Evolutionary conservation across 2,113 vertebrate genomes (phyloP).

Genomic region (Salvelinus alpinus): DNA sequence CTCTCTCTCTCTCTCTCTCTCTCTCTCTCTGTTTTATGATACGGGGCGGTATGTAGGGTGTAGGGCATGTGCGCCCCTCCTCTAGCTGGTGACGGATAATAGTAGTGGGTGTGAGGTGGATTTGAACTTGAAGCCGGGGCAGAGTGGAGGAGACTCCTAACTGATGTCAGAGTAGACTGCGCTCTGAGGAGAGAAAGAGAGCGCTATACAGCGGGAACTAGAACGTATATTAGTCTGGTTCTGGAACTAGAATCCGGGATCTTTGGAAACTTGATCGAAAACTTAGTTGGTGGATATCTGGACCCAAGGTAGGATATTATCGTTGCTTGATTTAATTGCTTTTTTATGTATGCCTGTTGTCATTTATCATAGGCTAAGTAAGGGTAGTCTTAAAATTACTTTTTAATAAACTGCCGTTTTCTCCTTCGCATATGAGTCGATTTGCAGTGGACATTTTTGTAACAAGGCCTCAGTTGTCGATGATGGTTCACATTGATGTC

Average conservation of each 20-base stretch:
- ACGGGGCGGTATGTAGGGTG: conserved; percentile 31
- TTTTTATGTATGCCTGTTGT: not conserved
- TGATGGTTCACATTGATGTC: not conserved
- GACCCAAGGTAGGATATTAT: not conserved
- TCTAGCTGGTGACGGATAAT: conserved; percentile 67
- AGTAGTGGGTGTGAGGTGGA: conserved; percentile 84
- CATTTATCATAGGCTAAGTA: no score
- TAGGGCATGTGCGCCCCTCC: conserved; percentile 76
- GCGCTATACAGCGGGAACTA: conserved; percentile 6
- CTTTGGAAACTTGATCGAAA: not conserved
- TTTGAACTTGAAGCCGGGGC: conserved; percentile 88
- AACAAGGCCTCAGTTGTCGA: no score
- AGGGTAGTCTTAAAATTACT: no score
- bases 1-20: not conserved
- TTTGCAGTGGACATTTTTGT: no score
- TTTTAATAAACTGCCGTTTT: no score
- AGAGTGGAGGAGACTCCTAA: conserved; percentile 65
- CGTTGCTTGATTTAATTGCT: not conserved
- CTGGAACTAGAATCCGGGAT: not conserved
- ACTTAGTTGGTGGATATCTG: not conserved
- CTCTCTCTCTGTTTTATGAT: not conserved
- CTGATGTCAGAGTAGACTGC: conserved; percentile 61
- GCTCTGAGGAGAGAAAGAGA: conserved; percentile 42
- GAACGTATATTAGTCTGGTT: not conserved
- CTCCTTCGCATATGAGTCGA: no score